phyloP scores from a whole-genome alignment of 1,140 invertebrate genomes.

The Eriosoma lanigerum region DNA sequence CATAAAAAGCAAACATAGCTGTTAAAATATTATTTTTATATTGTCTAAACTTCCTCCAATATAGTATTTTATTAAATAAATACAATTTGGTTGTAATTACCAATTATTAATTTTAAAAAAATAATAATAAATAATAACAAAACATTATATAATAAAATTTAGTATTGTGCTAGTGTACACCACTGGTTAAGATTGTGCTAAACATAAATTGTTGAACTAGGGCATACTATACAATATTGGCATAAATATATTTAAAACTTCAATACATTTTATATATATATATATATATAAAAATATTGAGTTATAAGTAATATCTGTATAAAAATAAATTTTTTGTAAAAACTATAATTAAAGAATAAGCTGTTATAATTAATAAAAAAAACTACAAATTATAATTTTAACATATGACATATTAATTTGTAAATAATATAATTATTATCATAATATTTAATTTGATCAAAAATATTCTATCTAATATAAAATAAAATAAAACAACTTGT shows the following conservation, averaged over 20 bases:
- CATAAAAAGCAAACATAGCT: conserved; percentile 37
- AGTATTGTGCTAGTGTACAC: background rate
- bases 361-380: conserved; percentile 13
- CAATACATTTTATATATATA: background rate
- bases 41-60: background rate
- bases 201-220: background rate
- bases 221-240: conserved; percentile 4
- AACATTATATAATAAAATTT: background rate
- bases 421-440: background rate
- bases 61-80: conserved; percentile 25
- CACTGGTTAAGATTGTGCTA: conserved; percentile 31
- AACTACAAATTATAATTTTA: background rate
- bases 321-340: conserved; percentile 28
- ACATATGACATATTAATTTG: background rate
- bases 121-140: background rate
- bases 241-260: conserved; percentile 3
- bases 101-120: conserved; percentile 30
- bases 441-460: conserved; percentile 25
- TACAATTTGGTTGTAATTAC: background rate
- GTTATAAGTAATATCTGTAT: background rate
- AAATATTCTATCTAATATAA: background rate
- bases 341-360: background rate
- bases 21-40: conserved; percentile 22
- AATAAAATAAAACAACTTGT: conserved; percentile 17
- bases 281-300: no score